These are phyloP conservation scores for Saccopteryx leptura DNA, from an alignment of 2,113 vertebrate genomes.

Conservation along the genomic window DNA sequence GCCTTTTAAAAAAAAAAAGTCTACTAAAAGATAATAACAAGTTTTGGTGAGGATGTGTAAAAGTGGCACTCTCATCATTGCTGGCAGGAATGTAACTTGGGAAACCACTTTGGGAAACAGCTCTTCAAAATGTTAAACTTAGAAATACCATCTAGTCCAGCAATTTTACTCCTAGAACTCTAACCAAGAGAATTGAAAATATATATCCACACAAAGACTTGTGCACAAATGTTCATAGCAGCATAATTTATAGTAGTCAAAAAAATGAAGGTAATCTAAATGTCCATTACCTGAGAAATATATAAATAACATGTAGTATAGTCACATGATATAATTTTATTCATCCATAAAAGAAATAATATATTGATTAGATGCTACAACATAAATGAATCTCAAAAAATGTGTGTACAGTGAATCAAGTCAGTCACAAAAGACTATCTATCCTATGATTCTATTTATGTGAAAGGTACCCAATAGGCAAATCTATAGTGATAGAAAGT, in stretches of 20 bases:
- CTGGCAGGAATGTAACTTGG: not conserved
- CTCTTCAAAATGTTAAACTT: not conserved
- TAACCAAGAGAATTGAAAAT: not conserved
- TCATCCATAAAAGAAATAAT: not conserved
- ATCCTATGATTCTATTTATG: not conserved
- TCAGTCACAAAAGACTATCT: not conserved
- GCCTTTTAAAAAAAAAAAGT: no score
- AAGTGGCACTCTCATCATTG: not conserved
- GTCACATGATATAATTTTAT: not conserved
- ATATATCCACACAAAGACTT: not conserved
- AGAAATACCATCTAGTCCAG: not conserved
- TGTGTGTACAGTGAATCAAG: not conserved
- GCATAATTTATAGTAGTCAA: not conserved
- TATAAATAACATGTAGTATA: not conserved
- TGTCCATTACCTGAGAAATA: not conserved
- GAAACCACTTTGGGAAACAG: not conserved
- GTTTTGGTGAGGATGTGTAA: not conserved
- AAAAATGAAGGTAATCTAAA: not conserved
- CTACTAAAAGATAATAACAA: not conserved
- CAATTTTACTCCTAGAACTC: not conserved
- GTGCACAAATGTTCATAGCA: not conserved
- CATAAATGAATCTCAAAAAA: not conserved
- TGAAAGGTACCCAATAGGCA: not conserved
- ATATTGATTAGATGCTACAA: not conserved
- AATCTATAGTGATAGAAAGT: not conserved